Conservation (phyloP, 1,140 invertebrate species). For the Drosophila novamexicana region DNA sequence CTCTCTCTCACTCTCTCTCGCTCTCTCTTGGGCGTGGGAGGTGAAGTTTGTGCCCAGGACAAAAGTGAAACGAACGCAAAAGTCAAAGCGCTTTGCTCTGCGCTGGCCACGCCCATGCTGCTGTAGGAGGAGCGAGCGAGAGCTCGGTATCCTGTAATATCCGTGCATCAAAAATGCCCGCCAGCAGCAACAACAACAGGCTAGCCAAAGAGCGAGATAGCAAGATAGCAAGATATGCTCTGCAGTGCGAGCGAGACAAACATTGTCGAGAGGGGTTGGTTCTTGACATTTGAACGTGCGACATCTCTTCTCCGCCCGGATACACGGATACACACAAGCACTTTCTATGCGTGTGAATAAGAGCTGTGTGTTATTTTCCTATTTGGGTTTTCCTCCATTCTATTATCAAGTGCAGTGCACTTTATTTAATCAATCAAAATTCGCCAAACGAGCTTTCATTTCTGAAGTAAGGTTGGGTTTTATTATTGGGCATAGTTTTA, state of each 20-base stretch:
- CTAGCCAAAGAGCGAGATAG: conserved; percentile 31
- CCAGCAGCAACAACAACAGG: conserved; percentile 32
- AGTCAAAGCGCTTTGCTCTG: conserved; percentile 77
- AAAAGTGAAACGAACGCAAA: conserved; percentile 80
- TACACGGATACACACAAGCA: conserved; percentile 37
- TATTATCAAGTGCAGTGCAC: conserved; percentile 73
- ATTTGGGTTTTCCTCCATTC: neutral
- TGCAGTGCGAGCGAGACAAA: conserved; percentile 49
- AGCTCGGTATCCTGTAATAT: conserved; percentile 73
- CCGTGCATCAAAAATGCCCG: conserved; percentile 65
- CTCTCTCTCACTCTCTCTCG: neutral
- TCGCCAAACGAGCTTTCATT: conserved; percentile 40
- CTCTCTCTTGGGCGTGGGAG: neutral
- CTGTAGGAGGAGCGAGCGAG: conserved; percentile 68
- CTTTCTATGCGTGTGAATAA: conserved; percentile 29
- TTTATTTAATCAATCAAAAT: conserved; percentile 83
- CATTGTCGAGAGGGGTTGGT: conserved; percentile 71
- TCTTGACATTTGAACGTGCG: conserved; percentile 81
- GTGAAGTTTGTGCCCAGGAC: conserved; percentile 67
- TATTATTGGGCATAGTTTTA: neutral
- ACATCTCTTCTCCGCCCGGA: conserved; percentile 69
- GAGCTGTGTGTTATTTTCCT: conserved; percentile 14
- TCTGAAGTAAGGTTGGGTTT: neutral
- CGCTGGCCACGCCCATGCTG: conserved; percentile 61
- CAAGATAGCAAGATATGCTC: neutral